Evolutionary conservation across 2,888 invertebrate species (phyloP), one percentile per base, ranked within the genome.

Genomic region (Horisme vitalbata): DNA sequence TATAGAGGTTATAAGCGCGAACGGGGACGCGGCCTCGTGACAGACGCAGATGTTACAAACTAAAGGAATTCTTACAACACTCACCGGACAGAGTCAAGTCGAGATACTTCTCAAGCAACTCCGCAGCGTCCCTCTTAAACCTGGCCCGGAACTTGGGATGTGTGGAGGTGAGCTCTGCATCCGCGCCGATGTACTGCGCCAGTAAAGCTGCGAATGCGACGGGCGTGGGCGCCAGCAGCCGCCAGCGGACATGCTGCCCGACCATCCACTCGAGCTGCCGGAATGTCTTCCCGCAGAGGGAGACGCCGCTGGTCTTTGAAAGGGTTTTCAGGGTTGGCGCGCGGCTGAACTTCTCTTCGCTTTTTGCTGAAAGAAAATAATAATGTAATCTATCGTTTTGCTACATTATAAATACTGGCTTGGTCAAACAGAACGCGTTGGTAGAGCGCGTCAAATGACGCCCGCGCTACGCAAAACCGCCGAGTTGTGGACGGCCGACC

Each of bases 251-350:
- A 27, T 89, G 87, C 57, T 86, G 85, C 3, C 86, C 88, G 0
- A 89, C 84, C 88, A 85, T 86, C 87, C 87, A 88, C 47, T 89
- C 89, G 4, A 89, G 53, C 56, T 88, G 86, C 8, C 83, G 61
- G 66, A 89, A 88, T 0, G 83, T 86, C 55, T 80, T 83, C 3
- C 84, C 85, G 26, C 84, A 83, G 0, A 89, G 63, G 4, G 83
- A 76, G 6, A 86, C 76, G 0, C 79, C 81, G 20, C 84, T 83
- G 7, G 79, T 68, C 45, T 78, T 81, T 0, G 84, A 65, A 3
- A 88, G 55, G 0, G 74, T 82, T 39, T 84, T 86, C 7, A 88
- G 54, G 1, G 83, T 79, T 0, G 86, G 88, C 0, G 87, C 83
- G 0, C 74, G 68, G 58, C 82, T 83, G 63, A 80, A 73, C 18